These are phyloP conservation scores for Zalophus californianus DNA, from an alignment of 2,797 vertebrate species.

Conservation along the genomic window DNA sequence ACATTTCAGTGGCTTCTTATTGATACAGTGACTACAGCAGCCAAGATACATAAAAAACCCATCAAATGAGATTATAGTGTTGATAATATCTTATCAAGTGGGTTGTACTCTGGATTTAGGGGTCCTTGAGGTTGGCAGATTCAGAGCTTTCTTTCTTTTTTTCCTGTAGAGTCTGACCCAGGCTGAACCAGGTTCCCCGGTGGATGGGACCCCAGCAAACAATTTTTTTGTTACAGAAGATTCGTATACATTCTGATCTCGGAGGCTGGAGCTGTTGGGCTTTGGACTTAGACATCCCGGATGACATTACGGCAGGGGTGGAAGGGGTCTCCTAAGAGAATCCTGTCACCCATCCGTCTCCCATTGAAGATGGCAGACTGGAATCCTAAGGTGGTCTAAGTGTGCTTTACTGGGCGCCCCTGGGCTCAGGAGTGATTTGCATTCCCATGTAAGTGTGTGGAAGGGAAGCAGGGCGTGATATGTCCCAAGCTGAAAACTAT, in stretches of 20 bases:
- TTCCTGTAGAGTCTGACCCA: background rate
- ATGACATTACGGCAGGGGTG: background rate
- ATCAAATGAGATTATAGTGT: conserved; percentile 82
- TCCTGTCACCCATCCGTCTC: too few species aligned
- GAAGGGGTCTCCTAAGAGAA: background rate
- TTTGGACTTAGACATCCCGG: background rate
- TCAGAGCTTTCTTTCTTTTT: background rate
- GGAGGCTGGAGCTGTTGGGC: background rate
- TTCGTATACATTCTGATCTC: background rate
- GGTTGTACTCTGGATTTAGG: conserved; percentile 87
- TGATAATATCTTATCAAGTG: conserved; percentile 85
- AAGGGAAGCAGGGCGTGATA: background rate
- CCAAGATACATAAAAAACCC: conserved; percentile 84
- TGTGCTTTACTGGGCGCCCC: background rate
- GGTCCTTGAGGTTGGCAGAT: conserved; percentile 80
- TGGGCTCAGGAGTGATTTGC: background rate
- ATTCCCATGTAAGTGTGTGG: background rate
- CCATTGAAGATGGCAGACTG: background rate
- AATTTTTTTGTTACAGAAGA: background rate
- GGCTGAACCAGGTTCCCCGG: background rate
- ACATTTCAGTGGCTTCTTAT: conserved; percentile 83
- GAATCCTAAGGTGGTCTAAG: background rate
- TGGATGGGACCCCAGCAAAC: background rate
- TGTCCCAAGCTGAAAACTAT: background rate
- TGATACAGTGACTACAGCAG: conserved; percentile 83